phyloP scores from a whole-genome alignment of 37 sponge, comb jelly and placozoan genomes.

The Diacarnus erythraeanus region DNA sequence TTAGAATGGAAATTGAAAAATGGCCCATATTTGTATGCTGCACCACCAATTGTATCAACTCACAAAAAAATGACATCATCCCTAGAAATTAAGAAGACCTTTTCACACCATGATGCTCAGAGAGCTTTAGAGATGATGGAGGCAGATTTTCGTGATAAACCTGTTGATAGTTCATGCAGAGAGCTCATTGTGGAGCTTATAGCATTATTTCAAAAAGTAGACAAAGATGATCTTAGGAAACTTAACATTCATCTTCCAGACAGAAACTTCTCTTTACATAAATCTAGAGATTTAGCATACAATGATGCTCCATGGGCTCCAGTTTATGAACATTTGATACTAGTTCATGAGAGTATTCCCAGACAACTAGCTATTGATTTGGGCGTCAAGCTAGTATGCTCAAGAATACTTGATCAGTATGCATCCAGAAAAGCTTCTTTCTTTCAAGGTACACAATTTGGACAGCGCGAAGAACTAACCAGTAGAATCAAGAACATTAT shows the following conservation, averaged over 20 bases:
- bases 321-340: background rate
- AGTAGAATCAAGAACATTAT: too few species aligned
- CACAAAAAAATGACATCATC: slow-evolving; percentile 9
- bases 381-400: slow-evolving; percentile 39
- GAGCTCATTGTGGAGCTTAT: too few species aligned
- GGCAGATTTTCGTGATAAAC: slow-evolving; percentile 6
- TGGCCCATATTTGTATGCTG: too few species aligned
- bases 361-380: slow-evolving; percentile 34
- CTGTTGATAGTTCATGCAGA: slow-evolving; percentile 9
- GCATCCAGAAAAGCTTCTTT: background rate
- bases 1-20: too few species aligned
- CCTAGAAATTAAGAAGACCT: slow-evolving; percentile 24
- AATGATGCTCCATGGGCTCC: slow-evolving; percentile 50
- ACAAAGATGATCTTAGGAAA: too few species aligned
- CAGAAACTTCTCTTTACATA: slow-evolving; percentile 14
- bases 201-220: too few species aligned
- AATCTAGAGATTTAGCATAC: slow-evolving; percentile 25
- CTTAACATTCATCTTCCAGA: slow-evolving; percentile 38
- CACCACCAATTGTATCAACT: too few species aligned
- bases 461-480: too few species aligned
- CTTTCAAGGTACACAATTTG: too few species aligned
- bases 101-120: slow-evolving; percentile 43
- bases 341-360: slow-evolving; percentile 20
- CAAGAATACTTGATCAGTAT: too few species aligned
- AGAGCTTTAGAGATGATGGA: too few species aligned